Conservation (phyloP, 2,113 vertebrate species). For the Python bivittatus region DNA sequence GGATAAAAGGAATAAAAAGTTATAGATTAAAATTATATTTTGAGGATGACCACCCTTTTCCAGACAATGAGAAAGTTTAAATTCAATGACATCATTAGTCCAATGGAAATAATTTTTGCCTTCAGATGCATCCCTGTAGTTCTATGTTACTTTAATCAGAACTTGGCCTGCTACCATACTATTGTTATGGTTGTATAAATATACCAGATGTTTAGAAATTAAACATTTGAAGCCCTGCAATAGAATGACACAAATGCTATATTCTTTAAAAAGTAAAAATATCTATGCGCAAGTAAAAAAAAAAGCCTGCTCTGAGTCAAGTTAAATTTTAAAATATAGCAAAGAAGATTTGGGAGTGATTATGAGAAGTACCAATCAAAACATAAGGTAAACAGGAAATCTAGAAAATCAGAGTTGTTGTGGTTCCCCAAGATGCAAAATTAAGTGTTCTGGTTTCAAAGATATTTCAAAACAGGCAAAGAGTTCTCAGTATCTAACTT, state of each 20-base stretch:
- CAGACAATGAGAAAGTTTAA: neutral
- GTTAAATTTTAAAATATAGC: neutral
- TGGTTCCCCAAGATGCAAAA: neutral
- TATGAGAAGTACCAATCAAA: neutral
- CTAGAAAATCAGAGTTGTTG: neutral
- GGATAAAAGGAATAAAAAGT: slow-evolving; percentile 11
- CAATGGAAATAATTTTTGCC: slow-evolving; percentile 13
- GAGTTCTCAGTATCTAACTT: neutral
- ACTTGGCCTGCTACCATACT: neutral
- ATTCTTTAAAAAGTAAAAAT: neutral
- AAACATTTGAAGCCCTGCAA: neutral
- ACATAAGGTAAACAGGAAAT: neutral
- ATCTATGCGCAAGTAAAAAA: neutral
- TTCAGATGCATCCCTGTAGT: neutral
- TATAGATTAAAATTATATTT: slow-evolving; percentile 4
- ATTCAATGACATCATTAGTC: slow-evolving; percentile 31
- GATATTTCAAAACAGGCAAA: neutral
- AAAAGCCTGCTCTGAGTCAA: neutral
- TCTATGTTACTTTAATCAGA: neutral
- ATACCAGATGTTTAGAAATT: slow-evolving; percentile 8
- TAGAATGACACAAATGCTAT: neutral
- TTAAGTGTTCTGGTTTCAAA: neutral
- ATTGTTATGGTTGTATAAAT: neutral
- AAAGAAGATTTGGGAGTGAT: neutral
- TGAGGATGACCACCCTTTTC: slow-evolving; percentile 17